These are phyloP conservation scores for Drosophila ercepeae DNA, from an alignment of 1,140 invertebrate species.

Conservation along the genomic window DNA sequence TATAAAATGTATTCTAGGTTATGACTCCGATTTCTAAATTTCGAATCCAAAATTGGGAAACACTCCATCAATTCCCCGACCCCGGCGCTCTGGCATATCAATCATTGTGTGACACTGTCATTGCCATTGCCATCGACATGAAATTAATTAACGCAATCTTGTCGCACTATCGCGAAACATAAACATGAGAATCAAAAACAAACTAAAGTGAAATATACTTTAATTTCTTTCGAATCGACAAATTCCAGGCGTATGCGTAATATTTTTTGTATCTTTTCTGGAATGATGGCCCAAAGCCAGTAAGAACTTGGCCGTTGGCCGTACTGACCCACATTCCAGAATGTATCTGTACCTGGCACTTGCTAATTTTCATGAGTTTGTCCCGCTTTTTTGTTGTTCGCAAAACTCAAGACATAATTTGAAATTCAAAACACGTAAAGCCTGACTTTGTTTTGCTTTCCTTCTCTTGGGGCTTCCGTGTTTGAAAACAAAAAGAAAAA, in stretches of 20 bases:
- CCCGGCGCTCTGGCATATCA: constrained; percentile 16
- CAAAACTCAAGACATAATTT: constrained; percentile 37
- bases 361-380: constrained; percentile 22
- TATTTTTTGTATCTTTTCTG: constrained; percentile 1
- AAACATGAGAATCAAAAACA: constrained; percentile 5
- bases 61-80: constrained; percentile 6
- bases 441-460: constrained; percentile 17
- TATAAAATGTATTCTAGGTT: background rate
- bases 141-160: constrained; percentile 57
- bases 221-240: constrained; percentile 36
- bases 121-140: constrained; percentile 47
- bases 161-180: constrained; percentile 15
- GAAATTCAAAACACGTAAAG: constrained; percentile 63
- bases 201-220: constrained; percentile 15
- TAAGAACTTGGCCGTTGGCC: background rate
- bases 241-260: constrained; percentile 39
- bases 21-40: background rate
- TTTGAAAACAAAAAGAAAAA: constrained; percentile 35
- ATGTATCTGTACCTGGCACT: constrained; percentile 29
- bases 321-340: constrained; percentile 39
- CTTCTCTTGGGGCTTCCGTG: constrained; percentile 51
- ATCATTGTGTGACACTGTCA: constrained; percentile 21
- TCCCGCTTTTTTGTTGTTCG: constrained; percentile 17
- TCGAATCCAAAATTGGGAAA: background rate
- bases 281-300: background rate